Evolutionary conservation across 2,113 vertebrate genomes (phyloP).

Genomic region (Hyaena hyaena): DNA sequence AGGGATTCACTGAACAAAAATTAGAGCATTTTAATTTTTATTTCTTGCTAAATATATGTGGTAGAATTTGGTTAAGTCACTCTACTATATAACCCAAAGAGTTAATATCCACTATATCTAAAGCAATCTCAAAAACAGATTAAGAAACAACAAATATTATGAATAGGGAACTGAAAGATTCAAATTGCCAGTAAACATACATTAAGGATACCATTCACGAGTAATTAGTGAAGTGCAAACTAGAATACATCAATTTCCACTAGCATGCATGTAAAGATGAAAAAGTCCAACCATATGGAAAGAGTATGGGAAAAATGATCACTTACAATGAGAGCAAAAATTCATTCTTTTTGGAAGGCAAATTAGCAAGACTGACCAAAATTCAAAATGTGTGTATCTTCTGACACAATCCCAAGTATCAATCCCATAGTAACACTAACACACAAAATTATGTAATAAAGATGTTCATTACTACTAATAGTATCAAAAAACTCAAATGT

Average conservation of each 20-base stretch:
- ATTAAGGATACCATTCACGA: not conserved
- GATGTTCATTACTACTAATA: not conserved
- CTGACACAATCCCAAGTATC: not conserved
- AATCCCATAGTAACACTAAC: not conserved
- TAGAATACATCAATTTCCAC: not conserved
- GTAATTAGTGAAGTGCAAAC: not conserved
- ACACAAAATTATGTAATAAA: conserved; percentile 35
- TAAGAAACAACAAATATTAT: conserved; percentile 23
- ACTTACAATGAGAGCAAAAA: conserved; percentile 15
- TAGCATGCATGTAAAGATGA: not conserved
- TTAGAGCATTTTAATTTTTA: not conserved
- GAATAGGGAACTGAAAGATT: not conserved
- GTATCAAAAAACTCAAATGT: not conserved
- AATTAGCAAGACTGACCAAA: conserved; percentile 37
- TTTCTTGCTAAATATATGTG: not conserved
- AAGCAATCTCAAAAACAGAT: not conserved
- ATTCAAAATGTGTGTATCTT: not conserved
- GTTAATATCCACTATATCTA: not conserved
- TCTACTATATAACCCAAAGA: not conserved
- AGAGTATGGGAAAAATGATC: not conserved
- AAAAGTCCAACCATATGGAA: not conserved
- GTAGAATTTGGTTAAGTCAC: not conserved
- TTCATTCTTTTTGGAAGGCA: conserved; percentile 7
- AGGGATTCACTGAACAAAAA: not conserved
- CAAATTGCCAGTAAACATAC: not conserved